Conservation (phyloP, 2,113 vertebrate genomes). For the Aegithalos caudatus region DNA sequence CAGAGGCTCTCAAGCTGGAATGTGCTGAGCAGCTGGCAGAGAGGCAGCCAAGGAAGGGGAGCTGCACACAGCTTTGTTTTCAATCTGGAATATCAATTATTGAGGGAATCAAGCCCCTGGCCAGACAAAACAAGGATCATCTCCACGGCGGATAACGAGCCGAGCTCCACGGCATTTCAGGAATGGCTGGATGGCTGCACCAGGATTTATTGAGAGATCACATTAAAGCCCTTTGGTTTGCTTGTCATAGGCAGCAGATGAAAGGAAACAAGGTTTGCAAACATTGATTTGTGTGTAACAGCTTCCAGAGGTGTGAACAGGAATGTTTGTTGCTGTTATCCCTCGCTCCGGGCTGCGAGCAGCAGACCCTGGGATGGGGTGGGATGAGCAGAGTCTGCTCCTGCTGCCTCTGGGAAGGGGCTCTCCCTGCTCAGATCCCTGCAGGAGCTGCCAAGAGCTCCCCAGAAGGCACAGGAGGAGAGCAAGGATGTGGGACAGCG, state of each 20-base stretch:
- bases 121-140: background rate
- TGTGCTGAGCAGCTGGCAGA: background rate
- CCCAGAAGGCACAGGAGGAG: background rate
- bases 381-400: background rate
- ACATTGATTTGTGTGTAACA: background rate
- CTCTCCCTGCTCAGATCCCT: background rate
- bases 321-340: background rate
- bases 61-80: background rate
- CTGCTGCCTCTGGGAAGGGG: background rate
- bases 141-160: background rate
- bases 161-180: background rate
- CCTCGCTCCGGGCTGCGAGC: accelerated
- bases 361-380: background rate
- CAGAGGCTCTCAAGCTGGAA: background rate
- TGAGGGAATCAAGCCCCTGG: background rate
- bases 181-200: background rate
- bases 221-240: background rate
- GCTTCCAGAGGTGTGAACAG: background rate
- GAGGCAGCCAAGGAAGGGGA: background rate
- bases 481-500: too few relatives aligned
- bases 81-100: background rate
- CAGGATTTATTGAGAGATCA: constrained; percentile 13
- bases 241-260: background rate
- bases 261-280: constrained; percentile 19
- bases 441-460: background rate